Evolutionary conservation across 1,140 invertebrate genomes (phyloP).

Genomic region (Philaenus spumarius): DNA sequence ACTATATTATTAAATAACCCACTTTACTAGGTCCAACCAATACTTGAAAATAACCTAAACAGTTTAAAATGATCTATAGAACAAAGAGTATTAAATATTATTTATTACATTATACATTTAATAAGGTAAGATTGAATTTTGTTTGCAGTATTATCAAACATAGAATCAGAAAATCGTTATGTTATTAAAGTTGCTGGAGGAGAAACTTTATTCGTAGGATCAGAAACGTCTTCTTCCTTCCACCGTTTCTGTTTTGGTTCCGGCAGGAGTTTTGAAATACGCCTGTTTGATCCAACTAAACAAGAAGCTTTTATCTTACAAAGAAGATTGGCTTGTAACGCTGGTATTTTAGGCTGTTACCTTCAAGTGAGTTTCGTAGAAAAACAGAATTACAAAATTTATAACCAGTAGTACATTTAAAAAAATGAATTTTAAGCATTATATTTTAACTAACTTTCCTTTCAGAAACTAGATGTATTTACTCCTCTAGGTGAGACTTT

Average conservation of each 20-base stretch:
- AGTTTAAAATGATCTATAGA: too few species aligned
- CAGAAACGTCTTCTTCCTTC: background rate
- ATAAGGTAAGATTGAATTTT: too few species aligned
- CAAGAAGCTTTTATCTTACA: conserved; percentile 53
- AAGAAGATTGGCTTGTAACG: conserved; percentile 42
- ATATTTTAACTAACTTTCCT: background rate
- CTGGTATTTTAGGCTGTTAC: conserved; percentile 16
- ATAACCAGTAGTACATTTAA: too few species aligned
- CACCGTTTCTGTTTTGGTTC: conserved; percentile 46
- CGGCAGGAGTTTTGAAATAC: conserved; percentile 49
- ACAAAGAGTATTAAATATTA: too few species aligned
- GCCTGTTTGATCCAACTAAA: conserved; percentile 52
- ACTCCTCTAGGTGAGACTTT: conserved; percentile 47
- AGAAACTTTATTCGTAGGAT: conserved; percentile 7
- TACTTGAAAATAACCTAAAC: too few species aligned
- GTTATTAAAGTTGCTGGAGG: conserved; percentile 1
- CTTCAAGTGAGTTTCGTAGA: conserved; percentile 12
- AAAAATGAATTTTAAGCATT: too few species aligned
- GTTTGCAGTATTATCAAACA: background rate
- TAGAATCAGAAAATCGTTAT: conserved; percentile 17
- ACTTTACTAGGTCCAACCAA: too few species aligned
- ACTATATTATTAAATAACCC: too few species aligned
- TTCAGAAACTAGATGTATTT: conserved; percentile 44
- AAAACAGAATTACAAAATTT: too few species aligned
- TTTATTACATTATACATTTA: too few species aligned